Percentiles rank a stretch among this genome's conserved stretches.
Evolutionary conservation across 2,797 vertebrate genomes (phyloP).

Genomic region (Oreonectes daqikongensis): DNA sequence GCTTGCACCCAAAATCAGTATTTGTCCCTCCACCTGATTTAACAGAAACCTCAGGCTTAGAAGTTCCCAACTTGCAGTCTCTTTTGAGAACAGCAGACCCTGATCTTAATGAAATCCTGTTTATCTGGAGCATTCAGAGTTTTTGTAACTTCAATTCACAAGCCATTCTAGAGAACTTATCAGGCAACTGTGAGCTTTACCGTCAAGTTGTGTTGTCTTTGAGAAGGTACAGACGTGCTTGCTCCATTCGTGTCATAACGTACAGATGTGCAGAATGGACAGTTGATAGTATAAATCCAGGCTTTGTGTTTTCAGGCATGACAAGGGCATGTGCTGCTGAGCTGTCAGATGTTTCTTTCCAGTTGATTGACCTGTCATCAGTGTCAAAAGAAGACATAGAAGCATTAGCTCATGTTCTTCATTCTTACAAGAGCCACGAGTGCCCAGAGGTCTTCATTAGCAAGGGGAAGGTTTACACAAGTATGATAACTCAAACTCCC

Average conservation of each 20-base stretch:
- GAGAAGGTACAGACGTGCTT: conserved; percentile 63
- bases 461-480: conserved; percentile 70
- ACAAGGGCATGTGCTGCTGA: conserved; percentile 78
- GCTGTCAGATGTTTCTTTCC: conserved; percentile 70
- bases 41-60: conserved; percentile 45
- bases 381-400: conserved; percentile 75
- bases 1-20: conserved; percentile 70
- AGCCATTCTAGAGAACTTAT: conserved; percentile 68
- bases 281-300: conserved; percentile 80
- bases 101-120: conserved; percentile 74
- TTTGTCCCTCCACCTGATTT: conserved; percentile 49
- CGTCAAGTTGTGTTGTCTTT: conserved; percentile 78
- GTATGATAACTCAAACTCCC: conserved; percentile 70
- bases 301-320: conserved; percentile 84
- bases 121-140: conserved; percentile 80
- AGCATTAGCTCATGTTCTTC: conserved; percentile 73
- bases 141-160: conserved; percentile 71
- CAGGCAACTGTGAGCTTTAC: conserved; percentile 80
- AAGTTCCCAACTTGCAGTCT: conserved; percentile 61
- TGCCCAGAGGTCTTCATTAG: conserved; percentile 81
- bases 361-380: conserved; percentile 78
- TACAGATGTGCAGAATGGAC: conserved; percentile 76
- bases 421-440: conserved; percentile 59
- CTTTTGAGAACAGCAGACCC: conserved; percentile 54
- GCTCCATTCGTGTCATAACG: conserved; percentile 77